phyloP scores from a whole-genome alignment of 2,888 invertebrate species.

The Mesorhabditis belari region DNA sequence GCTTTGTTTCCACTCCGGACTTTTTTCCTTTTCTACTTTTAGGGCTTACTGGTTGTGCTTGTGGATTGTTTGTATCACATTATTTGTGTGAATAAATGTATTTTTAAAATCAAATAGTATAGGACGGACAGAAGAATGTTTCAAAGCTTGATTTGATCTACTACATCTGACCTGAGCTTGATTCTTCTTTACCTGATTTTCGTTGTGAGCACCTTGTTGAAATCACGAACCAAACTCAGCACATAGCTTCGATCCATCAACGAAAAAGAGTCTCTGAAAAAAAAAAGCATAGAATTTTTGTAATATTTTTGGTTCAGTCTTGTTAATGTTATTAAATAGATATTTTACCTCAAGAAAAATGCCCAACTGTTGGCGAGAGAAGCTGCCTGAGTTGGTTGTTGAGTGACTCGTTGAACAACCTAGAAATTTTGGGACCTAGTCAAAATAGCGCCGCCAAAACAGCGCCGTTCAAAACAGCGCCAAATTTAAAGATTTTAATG shows the following conservation, averaged over 20 bases:
- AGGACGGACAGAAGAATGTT: too few species aligned
- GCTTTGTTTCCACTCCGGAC: neutral
- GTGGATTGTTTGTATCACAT: too few species aligned
- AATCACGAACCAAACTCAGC: conserved; percentile 53
- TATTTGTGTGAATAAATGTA: too few species aligned
- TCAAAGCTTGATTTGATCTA: too few species aligned
- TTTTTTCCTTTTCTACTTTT: too few species aligned
- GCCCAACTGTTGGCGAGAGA: conserved; percentile 67
- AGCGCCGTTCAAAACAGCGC: too few species aligned
- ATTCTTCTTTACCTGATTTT: conserved; percentile 56
- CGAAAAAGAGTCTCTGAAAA: conserved; percentile 68
- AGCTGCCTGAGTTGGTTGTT: conserved; percentile 35
- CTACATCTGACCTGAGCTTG: neutral
- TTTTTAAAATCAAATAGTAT: too few species aligned
- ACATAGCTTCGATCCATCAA: conserved; percentile 88
- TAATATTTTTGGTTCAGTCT: neutral
- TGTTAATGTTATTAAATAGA: neutral
- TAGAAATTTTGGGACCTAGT: too few species aligned
- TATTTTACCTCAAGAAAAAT: conserved; percentile 75
- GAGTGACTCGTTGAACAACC: conserved; percentile 10
- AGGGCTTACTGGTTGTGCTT: too few species aligned
- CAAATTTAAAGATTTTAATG: too few species aligned
- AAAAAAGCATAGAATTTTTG: neutral
- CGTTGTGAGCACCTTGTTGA: conserved; percentile 70
- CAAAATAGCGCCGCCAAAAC: too few species aligned